Evolutionary conservation across 1,140 invertebrate genomes (phyloP), one percentile per base, ranked within the genome.

Genomic region (Hypothenemus hampei): DNA sequence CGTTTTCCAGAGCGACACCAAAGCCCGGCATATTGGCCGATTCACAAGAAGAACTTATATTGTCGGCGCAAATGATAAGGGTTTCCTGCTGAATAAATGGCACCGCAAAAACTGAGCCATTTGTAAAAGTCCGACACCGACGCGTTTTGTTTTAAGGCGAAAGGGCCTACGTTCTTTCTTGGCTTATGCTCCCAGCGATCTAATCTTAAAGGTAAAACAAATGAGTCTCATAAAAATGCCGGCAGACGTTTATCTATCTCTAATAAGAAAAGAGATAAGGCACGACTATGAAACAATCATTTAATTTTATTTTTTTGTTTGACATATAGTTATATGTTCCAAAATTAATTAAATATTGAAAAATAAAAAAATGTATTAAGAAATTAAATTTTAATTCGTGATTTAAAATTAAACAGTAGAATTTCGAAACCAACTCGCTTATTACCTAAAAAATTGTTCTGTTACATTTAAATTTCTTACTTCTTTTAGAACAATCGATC

Each of bases 11-110:
- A n/a, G n/a, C n/a, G n/a, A n/a, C n/a, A n/a, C n/a, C n/a, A n/a
- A n/a, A n/a, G n/a, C n/a, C n/a, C n/a, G n/a, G n/a, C 40, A 53
- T 66, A 68, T 65, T 65, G 64, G 60, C 51, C 52, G 57, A 64
- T 67, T 67, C 59, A 58, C 7, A n/a, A n/a, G n/a, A n/a, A 56
- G 65, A 69, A 66, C 66, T 66, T 66, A 66, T 68, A 66, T 66
- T 65, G 64, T 66, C 63, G 57, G 62, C 57, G 60, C 59, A 53
- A 53, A 63, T 66, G 67, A 69, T 69, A 67, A 69, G 65, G 67
- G 62, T 65, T 55, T n/a, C 51, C 55, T 54, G 37, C 33, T 54
- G 61, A 65, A 69, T 69, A 67, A 67, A 69, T 69, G 61, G 62
- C 50, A 40, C 31, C 51, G 61, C 60, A 61, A 69, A 67, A 69